phyloP scores from a whole-genome alignment of 1,140 invertebrate species.

The Ephestia elutella region DNA sequence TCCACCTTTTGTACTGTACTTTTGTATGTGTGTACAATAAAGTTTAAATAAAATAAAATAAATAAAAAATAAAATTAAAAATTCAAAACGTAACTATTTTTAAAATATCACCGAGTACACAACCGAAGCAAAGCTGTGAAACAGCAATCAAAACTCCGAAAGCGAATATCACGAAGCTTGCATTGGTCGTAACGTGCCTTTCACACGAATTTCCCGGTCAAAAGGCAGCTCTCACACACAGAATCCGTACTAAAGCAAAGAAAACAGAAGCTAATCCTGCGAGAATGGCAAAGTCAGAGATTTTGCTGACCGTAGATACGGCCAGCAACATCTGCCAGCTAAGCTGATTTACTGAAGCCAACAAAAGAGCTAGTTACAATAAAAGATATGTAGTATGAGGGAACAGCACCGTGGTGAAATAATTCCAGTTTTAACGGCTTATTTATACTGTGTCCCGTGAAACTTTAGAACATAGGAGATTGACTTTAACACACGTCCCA shows the following conservation, averaged over 20 bases:
- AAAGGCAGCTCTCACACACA: background rate
- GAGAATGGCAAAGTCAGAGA: slow-evolving; percentile 44
- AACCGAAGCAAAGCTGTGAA: background rate
- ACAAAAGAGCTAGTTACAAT: slow-evolving; percentile 46
- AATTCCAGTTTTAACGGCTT: slow-evolving; percentile 63
- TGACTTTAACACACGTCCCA: no score
- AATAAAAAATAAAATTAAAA: no score
- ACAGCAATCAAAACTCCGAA: background rate
- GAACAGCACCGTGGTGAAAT: slow-evolving; percentile 32
- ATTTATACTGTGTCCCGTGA: slow-evolving; percentile 39
- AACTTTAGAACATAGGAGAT: no score
- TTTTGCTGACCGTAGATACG: slow-evolving; percentile 52
- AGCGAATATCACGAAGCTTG: slow-evolving; percentile 37
- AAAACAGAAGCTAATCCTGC: slow-evolving; percentile 1
- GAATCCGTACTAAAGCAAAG: background rate
- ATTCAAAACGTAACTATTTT: no score
- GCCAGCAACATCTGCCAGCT: slow-evolving; percentile 48
- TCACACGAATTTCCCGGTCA: background rate
- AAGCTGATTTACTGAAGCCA: slow-evolving; percentile 66
- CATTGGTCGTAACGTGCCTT: background rate
- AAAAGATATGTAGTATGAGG: slow-evolving; percentile 59
- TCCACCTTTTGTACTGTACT: no score
- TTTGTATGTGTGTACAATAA: no score
- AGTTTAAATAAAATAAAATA: no score
- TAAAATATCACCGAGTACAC: no score